Evolutionary conservation across 2,888 invertebrate genomes (phyloP).

Genomic region (Stenurella melanura): DNA sequence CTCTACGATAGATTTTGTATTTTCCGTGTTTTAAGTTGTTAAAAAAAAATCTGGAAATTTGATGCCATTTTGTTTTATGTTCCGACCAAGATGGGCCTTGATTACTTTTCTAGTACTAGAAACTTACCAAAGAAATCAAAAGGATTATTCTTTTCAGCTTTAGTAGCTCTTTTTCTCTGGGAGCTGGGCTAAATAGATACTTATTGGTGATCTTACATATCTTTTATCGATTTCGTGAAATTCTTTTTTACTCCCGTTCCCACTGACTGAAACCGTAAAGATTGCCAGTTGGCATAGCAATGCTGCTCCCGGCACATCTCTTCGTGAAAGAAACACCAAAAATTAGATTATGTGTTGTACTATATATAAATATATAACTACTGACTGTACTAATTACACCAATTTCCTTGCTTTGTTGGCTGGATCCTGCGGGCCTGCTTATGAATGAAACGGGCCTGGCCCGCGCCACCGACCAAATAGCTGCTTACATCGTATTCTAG

Average conservation of each 20-base stretch:
- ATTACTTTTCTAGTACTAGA: no score
- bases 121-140: no score
- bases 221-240: neutral
- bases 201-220: constrained; percentile 14
- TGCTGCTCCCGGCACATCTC: constrained; percentile 60
- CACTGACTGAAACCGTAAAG: constrained; percentile 22
- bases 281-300: constrained; percentile 53
- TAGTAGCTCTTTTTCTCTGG: no score
- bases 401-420: constrained; percentile 72
- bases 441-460: constrained; percentile 60
- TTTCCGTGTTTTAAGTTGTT: no score
- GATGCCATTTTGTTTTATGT: no score
- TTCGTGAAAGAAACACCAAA: constrained; percentile 68
- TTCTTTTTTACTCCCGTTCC: neutral
- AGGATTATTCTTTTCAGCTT: no score
- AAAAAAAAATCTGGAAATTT: no score
- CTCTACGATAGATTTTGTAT: no score
- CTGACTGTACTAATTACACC: constrained; percentile 71
- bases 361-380: constrained; percentile 56
- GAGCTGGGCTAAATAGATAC: no score
- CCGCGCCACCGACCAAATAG: constrained; percentile 70
- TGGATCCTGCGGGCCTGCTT: constrained; percentile 72
- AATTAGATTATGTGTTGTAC: constrained; percentile 66
- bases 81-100: no score
- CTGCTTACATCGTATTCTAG: constrained; percentile 71